A percentile compares a stretch with the other conserved stretches of the same genome.
These are phyloP conservation scores for Damaliscus lunatus DNA, from an alignment of 2,113 vertebrate genomes.

Conservation along the genomic window DNA sequence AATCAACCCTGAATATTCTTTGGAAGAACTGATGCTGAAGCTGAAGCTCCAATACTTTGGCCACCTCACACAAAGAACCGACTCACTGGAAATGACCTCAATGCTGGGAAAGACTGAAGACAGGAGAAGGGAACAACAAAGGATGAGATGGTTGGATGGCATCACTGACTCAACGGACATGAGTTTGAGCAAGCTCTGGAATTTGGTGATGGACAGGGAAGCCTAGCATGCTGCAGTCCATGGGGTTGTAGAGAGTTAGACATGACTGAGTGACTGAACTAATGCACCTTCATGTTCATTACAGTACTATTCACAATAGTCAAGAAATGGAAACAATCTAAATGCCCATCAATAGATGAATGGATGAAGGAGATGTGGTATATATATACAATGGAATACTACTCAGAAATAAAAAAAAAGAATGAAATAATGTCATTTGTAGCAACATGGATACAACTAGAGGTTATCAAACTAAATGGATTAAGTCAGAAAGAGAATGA, in stretches of 20 bases:
- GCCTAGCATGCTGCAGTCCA: not conserved
- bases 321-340: not conserved
- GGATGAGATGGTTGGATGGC: not conserved
- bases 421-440: not conserved
- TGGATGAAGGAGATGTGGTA: not conserved
- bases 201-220: not conserved
- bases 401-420: not conserved
- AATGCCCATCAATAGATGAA: not conserved
- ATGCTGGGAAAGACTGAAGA: not conserved
- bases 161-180: not conserved
- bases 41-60: not conserved
- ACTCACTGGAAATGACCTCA: not conserved
- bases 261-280: not conserved
- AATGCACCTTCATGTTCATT: not conserved
- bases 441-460: not conserved
- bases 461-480: not conserved
- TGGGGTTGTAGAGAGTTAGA: fast-evolving
- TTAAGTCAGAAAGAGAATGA: not conserved
- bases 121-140: not conserved
- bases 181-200: not conserved
- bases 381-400: not conserved
- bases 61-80: not conserved
- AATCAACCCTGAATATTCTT: not conserved
- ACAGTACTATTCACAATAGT: not conserved
- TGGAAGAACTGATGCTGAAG: not conserved